Percentiles rank a stretch among this genome's conserved stretches.
Conservation (phyloP, 2,113 vertebrate genomes). For the Fregata magnificens region DNA sequence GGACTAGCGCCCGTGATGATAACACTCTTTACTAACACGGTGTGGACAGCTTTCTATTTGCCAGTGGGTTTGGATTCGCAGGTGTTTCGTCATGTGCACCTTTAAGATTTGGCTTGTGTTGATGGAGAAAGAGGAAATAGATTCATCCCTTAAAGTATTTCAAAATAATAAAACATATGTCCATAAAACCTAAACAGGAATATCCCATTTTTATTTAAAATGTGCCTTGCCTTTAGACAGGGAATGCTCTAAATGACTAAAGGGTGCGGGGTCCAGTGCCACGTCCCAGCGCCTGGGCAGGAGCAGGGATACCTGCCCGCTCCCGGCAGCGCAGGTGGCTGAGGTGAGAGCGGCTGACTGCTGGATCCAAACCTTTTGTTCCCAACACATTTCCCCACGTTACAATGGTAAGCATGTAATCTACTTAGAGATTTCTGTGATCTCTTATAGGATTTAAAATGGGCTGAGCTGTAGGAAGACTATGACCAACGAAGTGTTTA, state of each 20-base stretch:
- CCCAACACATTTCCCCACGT: not conserved
- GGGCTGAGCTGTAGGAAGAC: not conserved
- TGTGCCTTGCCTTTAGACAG: not conserved
- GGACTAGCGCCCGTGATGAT: not conserved
- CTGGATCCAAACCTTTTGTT: not conserved
- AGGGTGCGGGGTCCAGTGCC: not conserved
- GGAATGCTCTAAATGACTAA: not conserved
- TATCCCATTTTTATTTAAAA: not conserved
- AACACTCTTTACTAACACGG: not conserved
- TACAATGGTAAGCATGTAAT: not conserved
- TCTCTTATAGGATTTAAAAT: not conserved
- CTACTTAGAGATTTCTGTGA: not conserved
- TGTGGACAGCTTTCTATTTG: not conserved
- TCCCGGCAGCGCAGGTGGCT: accelerated
- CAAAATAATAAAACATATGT: not conserved
- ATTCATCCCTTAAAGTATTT: not conserved
- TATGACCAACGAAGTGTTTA: not conserved
- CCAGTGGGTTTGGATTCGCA: not conserved
- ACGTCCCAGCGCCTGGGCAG: not conserved
- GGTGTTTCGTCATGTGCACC: not conserved
- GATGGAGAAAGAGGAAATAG: not conserved
- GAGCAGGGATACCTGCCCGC: not conserved
- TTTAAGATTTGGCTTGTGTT: not conserved
- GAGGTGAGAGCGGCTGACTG: accelerated
- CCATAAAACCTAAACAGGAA: not conserved